Conservation (phyloP, 2,113 vertebrate genomes). For the Podilymbus podiceps region DNA sequence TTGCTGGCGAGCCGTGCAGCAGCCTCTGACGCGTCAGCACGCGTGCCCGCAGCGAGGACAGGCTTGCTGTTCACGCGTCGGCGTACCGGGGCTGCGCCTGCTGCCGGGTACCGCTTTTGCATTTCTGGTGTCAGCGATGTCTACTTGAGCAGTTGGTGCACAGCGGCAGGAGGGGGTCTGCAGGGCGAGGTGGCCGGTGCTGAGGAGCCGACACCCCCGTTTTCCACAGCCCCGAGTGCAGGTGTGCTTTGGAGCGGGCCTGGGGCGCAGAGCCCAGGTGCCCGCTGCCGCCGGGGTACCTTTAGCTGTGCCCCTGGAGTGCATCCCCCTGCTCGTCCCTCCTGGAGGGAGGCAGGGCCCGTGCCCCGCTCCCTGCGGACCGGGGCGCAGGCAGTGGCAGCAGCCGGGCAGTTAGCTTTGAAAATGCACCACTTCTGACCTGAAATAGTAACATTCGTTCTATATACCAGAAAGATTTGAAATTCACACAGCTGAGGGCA, state of each 20-base stretch:
- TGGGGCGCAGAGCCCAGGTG: not conserved
- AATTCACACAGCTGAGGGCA: not conserved
- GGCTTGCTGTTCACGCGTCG: not conserved
- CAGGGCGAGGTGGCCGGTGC: not conserved
- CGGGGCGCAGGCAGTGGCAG: not conserved
- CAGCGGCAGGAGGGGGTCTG: not conserved
- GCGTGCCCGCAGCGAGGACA: not conserved
- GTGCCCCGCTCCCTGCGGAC: rapidly evolving
- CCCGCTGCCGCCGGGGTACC: not conserved
- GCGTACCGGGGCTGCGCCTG: rapidly evolving
- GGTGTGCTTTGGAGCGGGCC: not conserved
- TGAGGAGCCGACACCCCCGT: rapidly evolving
- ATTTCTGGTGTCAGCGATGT: not conserved
- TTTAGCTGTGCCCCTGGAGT: not conserved
- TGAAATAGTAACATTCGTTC: too few relatives aligned
- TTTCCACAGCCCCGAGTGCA: rapidly evolving
- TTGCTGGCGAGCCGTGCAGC: not conserved
- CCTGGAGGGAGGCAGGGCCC: not conserved
- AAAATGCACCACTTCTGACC: not conserved
- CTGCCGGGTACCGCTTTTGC: not conserved
- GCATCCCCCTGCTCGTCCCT: not conserved
- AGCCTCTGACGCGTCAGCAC: not conserved
- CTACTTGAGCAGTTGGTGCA: rapidly evolving
- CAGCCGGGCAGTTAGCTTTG: not conserved
- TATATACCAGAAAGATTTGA: not conserved